Base-by-base conservation (phyloP, 2,888 invertebrate species). In the Caradrina kadenii region DNA sequence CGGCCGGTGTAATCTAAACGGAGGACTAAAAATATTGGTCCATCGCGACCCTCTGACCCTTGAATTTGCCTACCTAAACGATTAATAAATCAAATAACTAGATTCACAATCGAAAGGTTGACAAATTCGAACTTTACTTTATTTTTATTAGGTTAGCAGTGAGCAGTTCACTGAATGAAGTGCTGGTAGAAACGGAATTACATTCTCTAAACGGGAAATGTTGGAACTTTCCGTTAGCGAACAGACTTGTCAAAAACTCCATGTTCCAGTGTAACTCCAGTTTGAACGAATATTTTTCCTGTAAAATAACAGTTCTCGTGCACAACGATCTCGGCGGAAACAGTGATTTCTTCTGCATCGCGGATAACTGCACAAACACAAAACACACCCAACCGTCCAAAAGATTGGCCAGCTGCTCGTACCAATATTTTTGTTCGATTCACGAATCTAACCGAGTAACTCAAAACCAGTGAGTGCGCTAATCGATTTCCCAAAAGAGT, bases 41-140 rank as follows among this genome's bases (percentile, higher is more conserved):
- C 63, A 45, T 8, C 56, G 48, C 54, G 52, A 49, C 48, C 71
- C 62, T 74, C 48, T 61, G 79, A 76, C 72, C 83, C 79, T 83
- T 55, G 59, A 69, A 67, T 75, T 63, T 79, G 70, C 76, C 42
- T 63, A 70, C 77, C 60, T 78, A 81, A 83, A 81, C 74, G 76
- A 76, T 83, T 74, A 74, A 81, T 83, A 83, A 79, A 81, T 81
- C 81, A 83, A 76, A 79, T 79, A 70, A 79, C 71, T 68, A 60
- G 59, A 69, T 68, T 72, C 73, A 60, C 50, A 71, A 70, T 55
- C 76, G 65, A 73, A 69, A 64, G 68, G 63, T 74, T 73, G 62
- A 69, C 77, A 70, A 82, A 80, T 80, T 67, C 49, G 50, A 54
- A 76, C 31, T 65, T 59, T 63, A 76, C 31, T 65, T 59, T 63